phyloP scores from a whole-genome alignment of 2,888 invertebrate genomes.

The Boloria euphrosyne region DNA sequence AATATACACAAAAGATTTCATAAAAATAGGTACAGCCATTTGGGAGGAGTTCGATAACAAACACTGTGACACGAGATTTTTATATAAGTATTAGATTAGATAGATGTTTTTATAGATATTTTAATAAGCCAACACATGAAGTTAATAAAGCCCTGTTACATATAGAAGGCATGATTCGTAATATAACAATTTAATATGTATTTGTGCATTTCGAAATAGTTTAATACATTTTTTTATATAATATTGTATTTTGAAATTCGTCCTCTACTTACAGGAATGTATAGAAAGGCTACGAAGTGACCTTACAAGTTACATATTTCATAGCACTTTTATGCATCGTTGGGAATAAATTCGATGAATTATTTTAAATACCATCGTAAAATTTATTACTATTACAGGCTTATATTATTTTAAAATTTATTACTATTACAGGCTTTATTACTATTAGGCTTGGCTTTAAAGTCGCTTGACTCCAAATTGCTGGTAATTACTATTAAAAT shows the following conservation, averaged over 20 bases:
- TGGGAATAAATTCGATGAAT: constrained; percentile 14
- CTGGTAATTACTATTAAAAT: too few relatives aligned
- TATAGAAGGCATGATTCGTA: too few relatives aligned
- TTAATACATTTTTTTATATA: background rate
- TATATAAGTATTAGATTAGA: too few relatives aligned
- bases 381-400: constrained; percentile 3
- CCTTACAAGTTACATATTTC: constrained; percentile 17
- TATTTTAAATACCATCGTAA: constrained; percentile 14
- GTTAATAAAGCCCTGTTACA: too few relatives aligned
- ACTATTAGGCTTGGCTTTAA: too few relatives aligned
- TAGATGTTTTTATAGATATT: background rate
- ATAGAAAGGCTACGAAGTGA: constrained; percentile 16
- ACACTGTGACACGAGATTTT: too few relatives aligned
- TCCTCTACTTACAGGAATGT: constrained; percentile 14
- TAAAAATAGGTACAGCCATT: too few relatives aligned
- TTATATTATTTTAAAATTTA: too few relatives aligned
- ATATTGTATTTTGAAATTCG: constrained; percentile 11
- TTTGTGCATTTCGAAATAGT: background rate
- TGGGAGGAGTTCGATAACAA: too few relatives aligned
- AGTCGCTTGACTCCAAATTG: too few relatives aligned
- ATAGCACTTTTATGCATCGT: constrained; percentile 21
- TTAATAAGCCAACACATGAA: background rate
- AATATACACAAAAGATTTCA: too few relatives aligned
- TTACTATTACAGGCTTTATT: background rate
- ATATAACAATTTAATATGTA: too few relatives aligned